A percentile compares a stretch with the other conserved stretches of the same genome.
These are phyloP conservation scores for Parelbella ahira DNA, from an alignment of 2,888 invertebrate species.

Conservation along the genomic window DNA sequence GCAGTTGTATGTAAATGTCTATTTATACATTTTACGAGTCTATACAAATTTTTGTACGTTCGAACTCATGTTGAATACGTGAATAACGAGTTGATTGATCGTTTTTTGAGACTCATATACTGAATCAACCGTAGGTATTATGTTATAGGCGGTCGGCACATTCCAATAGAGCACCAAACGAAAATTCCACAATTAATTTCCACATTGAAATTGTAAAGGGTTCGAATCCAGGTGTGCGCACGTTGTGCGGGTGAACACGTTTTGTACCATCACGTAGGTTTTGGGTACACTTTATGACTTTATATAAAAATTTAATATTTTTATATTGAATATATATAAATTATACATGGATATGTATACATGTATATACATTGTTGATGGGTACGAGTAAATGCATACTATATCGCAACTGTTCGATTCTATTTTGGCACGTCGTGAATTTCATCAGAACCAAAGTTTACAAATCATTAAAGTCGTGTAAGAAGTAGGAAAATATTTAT, in stretches of 20 bases:
- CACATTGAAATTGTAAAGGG: conserved; percentile 72
- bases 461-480: conserved; percentile 79
- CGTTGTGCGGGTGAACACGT: conserved; percentile 69
- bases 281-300: conserved; percentile 81
- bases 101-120: conserved; percentile 80
- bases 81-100: conserved; percentile 71
- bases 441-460: conserved; percentile 81
- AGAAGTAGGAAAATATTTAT: conserved; percentile 80
- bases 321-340: conserved; percentile 81
- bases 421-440: conserved; percentile 79
- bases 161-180: conserved; percentile 74
- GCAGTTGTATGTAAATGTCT: conserved; percentile 77
- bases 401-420: conserved; percentile 80
- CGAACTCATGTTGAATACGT: conserved; percentile 70
- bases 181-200: conserved; percentile 77
- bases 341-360: conserved; percentile 80
- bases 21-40: conserved; percentile 80
- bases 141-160: conserved; percentile 79
- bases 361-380: conserved; percentile 81
- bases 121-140: conserved; percentile 74
- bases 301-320: conserved; percentile 80
- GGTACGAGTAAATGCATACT: conserved; percentile 77
- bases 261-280: conserved; percentile 80
- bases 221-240: conserved; percentile 69
- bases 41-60: conserved; percentile 79